Base-by-base conservation (phyloP, 2,113 vertebrate genomes). In the Orthonyx spaldingii region DNA sequence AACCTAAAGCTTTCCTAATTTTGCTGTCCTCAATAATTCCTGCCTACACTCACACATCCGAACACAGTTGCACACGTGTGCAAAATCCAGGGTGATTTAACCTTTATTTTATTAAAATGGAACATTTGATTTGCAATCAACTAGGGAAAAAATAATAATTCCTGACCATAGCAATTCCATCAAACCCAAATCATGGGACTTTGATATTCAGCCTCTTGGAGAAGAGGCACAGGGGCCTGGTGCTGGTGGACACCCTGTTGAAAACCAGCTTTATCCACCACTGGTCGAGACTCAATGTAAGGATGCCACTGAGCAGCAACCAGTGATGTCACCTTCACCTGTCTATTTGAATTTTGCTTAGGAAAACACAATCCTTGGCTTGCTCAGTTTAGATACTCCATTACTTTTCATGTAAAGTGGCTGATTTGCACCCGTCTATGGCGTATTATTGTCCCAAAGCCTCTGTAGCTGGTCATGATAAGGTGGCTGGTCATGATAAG, bases 1-100 rank as follows among this genome's bases (percentile, higher is more conserved):
- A 96, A 72, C 64, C 28, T 87, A 81, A 91, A 78, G 42, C 47
- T 96, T 96, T 96, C 42, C 69, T 72, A 79, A 44, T 92, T 93
- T 84, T 46, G 27, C 61, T 90, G 32, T 74, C 93, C 78, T 90
- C 75, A 94, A 37, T 88, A 90, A 88, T 72, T 96, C 53, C 65
- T 74, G 35, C 72, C 64, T 64, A 41, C 53, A 37, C 44, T 75
- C 61, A 61, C 52, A 63, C 6, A 13, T 68, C 53, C 2, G 0
- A 78, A 76, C 21, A n/a, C 32, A 56, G 15, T 71, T 77, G 88
- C 33, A 91, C 61, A 32, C 2, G 1, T 41, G 46, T 82, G n/a
- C 46, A 93, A 86, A 93, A 90, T 70, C 39, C 47, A 33, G 42
- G 13, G 20, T 65, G 20, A 72, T 79, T 96, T 79, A 87, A 91